Evolutionary conservation across 2,888 invertebrate species (phyloP).

Genomic region (Cyclophora albipunctata): DNA sequence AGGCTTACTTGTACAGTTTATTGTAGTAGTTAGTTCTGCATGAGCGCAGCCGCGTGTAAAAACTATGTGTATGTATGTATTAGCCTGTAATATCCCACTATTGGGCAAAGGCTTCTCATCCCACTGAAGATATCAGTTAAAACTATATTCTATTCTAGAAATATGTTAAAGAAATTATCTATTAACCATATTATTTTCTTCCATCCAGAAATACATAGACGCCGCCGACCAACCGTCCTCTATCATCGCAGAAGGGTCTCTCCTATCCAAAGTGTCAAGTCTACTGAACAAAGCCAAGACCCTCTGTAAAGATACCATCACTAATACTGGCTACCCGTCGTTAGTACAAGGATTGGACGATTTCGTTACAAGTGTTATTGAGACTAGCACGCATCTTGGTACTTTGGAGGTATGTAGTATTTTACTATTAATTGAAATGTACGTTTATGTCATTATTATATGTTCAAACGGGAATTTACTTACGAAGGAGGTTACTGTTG

Average conservation of each 20-base stretch:
- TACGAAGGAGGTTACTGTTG: no score
- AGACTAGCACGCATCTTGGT: conserved; percentile 80
- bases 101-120: no score
- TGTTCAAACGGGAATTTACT: no score
- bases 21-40: no score
- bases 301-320: conserved; percentile 79
- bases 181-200: background rate
- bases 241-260: conserved; percentile 38
- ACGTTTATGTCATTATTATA: no score
- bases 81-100: no score
- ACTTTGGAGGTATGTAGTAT: conserved; percentile 71
- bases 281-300: conserved; percentile 77
- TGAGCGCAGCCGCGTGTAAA: no score
- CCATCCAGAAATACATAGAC: conserved; percentile 59
- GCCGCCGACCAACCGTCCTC: conserved; percentile 43
- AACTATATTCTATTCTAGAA: no score
- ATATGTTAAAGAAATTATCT: no score
- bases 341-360: conserved; percentile 79
- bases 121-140: no score
- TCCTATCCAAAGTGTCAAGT: conserved; percentile 50
- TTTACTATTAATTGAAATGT: background rate
- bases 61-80: no score
- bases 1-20: no score
- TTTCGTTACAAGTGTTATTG: conserved; percentile 79
- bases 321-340: conserved; percentile 73